phyloP scores from a whole-genome alignment of 2,888 invertebrate species.

The Amphipoea oculea region DNA sequence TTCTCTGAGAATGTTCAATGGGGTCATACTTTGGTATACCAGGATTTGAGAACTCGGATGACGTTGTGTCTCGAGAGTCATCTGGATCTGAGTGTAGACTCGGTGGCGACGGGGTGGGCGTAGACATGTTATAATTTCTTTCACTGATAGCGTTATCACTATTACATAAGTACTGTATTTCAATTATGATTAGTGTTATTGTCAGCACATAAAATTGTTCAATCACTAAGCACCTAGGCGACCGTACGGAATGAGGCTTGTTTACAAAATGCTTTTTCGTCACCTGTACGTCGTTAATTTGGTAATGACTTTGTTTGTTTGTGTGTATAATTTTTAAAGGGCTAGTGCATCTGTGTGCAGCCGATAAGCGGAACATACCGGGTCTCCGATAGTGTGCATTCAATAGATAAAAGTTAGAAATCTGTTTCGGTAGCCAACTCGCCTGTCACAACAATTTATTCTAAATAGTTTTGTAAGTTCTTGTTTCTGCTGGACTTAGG shows the following conservation, averaged over 20 bases:
- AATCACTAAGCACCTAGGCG: conserved; percentile 78
- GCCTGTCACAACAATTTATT: conserved; percentile 80
- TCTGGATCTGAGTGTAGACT: conserved; percentile 79
- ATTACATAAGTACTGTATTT: conserved; percentile 26
- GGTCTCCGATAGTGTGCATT: conserved; percentile 84
- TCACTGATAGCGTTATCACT: conserved; percentile 41
- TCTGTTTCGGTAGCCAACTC: conserved; percentile 87
- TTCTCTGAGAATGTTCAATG: conserved; percentile 68
- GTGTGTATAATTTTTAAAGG: conserved; percentile 83
- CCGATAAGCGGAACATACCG: conserved; percentile 88
- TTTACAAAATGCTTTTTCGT: conserved; percentile 89
- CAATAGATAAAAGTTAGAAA: conserved; percentile 84
- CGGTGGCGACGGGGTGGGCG: conserved; percentile 78
- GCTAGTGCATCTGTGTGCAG: conserved; percentile 81
- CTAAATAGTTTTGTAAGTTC: conserved; percentile 48
- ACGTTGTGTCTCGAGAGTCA: conserved; percentile 79
- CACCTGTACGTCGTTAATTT: conserved; percentile 89
- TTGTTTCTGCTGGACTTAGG: conserved; percentile 6
- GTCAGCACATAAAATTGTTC: conserved; percentile 47
- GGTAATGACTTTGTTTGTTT: conserved; percentile 86
- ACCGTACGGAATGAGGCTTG: conserved; percentile 83
- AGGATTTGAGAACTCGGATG: conserved; percentile 77
- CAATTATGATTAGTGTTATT: conserved; percentile 55
- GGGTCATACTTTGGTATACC: conserved; percentile 69
- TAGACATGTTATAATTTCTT: conserved; percentile 75